Evolutionary conservation across 2,113 vertebrate genomes (phyloP).

Genomic region (Delphinus delphis): DNA sequence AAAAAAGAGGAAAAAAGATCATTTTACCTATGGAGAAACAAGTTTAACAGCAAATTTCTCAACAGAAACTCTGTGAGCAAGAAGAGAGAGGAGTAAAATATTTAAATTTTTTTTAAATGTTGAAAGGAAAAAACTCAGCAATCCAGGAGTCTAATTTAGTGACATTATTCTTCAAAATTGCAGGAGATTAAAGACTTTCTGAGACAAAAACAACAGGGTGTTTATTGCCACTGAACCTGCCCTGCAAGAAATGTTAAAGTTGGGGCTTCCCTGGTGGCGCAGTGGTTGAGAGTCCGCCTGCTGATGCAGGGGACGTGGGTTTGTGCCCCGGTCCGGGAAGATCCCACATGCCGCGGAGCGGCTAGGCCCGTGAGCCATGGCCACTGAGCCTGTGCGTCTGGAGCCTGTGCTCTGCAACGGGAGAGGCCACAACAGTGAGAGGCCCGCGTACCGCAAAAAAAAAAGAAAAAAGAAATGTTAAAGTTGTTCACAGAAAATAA

Average conservation of each 20-base stretch:
- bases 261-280: background rate
- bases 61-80: background rate
- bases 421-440: too few species aligned
- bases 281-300: too few species aligned
- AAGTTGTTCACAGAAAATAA: background rate
- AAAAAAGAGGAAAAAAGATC: background rate
- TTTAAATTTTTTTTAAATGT: background rate
- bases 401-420: too few species aligned
- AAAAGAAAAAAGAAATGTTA: background rate
- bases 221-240: background rate
- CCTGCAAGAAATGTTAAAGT: background rate
- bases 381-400: too few species aligned
- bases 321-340: too few species aligned
- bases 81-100: background rate
- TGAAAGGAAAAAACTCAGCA: background rate
- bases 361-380: too few species aligned
- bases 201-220: background rate
- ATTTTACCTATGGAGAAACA: background rate
- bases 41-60: background rate
- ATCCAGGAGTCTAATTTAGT: background rate
- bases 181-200: background rate
- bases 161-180: background rate
- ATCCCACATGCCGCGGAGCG: too few species aligned
- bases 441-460: too few species aligned
- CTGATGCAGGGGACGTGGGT: too few species aligned